Conservation (phyloP, 2,888 invertebrate genomes). For the Eupithecia dodoneata region DNA sequence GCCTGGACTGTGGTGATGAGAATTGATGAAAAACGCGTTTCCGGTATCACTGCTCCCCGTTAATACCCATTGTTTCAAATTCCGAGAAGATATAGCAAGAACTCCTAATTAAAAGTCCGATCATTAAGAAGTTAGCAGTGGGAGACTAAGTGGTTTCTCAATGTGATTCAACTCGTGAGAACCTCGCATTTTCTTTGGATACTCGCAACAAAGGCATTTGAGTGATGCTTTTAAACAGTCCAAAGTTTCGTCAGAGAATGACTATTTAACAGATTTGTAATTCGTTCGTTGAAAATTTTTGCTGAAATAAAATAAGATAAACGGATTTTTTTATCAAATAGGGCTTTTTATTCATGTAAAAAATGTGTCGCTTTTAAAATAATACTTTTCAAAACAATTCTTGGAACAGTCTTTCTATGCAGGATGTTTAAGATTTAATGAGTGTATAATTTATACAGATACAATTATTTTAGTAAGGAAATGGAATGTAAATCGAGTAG, state of each 20-base stretch:
- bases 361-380: neutral
- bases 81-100: slow-evolving; percentile 25
- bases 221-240: slow-evolving; percentile 57
- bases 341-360: neutral
- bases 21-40: slow-evolving; percentile 12
- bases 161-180: slow-evolving; percentile 64
- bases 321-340: neutral
- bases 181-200: slow-evolving; percentile 68
- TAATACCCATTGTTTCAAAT: slow-evolving; percentile 20
- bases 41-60: slow-evolving; percentile 1
- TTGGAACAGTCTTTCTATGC: slow-evolving; percentile 45
- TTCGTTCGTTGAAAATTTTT: neutral
- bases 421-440: slow-evolving; percentile 48
- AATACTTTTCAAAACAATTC: slow-evolving; percentile 41
- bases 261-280: slow-evolving; percentile 46
- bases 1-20: neutral
- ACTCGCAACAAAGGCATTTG: slow-evolving; percentile 59
- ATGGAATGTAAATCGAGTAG: slow-evolving; percentile 50
- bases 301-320: neutral
- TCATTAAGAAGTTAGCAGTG: slow-evolving; percentile 59
- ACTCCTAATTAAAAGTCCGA: slow-evolving; percentile 59
- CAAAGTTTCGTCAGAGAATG: slow-evolving; percentile 62
- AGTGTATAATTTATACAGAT: slow-evolving; percentile 40
- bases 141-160: slow-evolving; percentile 59
- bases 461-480: slow-evolving; percentile 50